phyloP scores from a whole-genome alignment of 2,888 invertebrate genomes.

The Drepana falcataria region DNA sequence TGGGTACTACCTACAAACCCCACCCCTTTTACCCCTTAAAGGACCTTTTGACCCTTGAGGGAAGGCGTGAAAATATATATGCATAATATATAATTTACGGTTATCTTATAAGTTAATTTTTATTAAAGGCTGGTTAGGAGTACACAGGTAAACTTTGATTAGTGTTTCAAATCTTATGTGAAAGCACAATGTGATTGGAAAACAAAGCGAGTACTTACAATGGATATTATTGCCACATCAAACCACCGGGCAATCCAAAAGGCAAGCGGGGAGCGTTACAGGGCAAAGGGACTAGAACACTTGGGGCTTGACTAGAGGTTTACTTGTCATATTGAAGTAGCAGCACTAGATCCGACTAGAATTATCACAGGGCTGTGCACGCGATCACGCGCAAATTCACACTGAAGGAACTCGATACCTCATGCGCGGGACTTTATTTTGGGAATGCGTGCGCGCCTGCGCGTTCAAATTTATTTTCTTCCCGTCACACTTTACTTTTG shows the following conservation, averaged over 20 bases:
- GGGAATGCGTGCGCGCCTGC: conserved; percentile 51
- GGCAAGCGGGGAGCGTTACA: conserved; percentile 49
- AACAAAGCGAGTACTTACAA: conserved; percentile 65
- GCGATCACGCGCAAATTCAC: conserved; percentile 42
- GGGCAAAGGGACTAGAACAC: conserved; percentile 21
- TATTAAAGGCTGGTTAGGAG: too few species aligned
- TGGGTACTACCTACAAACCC: too few species aligned
- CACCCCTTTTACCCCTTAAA: too few species aligned
- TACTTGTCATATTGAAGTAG: conserved; percentile 65
- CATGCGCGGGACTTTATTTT: conserved; percentile 59
- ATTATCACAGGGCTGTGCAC: conserved; percentile 61
- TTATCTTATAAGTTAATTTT: too few species aligned
- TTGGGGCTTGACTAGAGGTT: conserved; percentile 17
- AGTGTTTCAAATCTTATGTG: neutral
- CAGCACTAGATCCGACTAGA: conserved; percentile 57
- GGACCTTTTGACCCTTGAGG: too few species aligned
- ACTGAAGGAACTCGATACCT: conserved; percentile 70
- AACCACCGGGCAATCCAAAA: conserved; percentile 52
- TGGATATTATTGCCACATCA: conserved; percentile 52
- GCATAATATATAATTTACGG: too few species aligned
- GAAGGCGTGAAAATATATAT: too few species aligned
- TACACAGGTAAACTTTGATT: neutral
- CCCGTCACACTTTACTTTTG: conserved; percentile 69
- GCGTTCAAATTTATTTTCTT: conserved; percentile 50
- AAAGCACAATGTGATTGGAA: conserved; percentile 6